Base-by-base conservation (phyloP, 37 sponge, comb jelly and placozoan species). In the Axinella damicornis region DNA sequence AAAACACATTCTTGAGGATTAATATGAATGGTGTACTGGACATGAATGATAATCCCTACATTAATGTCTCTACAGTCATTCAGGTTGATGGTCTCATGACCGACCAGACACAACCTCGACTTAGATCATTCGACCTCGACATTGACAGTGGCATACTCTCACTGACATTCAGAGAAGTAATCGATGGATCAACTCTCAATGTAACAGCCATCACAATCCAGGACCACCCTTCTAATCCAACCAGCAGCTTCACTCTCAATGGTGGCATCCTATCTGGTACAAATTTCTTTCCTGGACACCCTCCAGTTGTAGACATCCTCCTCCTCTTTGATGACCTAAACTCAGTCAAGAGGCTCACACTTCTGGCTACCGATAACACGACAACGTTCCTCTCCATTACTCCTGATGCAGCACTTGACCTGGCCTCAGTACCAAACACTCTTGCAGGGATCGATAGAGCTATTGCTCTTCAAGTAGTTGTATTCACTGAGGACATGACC, bases 151-250 rank as follows among this genome's bases (percentile, higher is more conserved):
- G 81, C 11, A 73, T 77, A 31, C 77, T 96, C 22, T 71, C 77
- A 28, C 74, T 96, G 31, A 90, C 93, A 2, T 96, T 96, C 74
- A 71, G 85, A 55, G 96, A 96, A 68, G 88, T 80, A 18, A 65
- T 96, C 24, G 90, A 96, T 62, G 55, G 36, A 2, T 78, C 90
- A n/a, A 80, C 88, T 24, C 73, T 96, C 20, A 74, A 87, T 57
- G 18, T 96, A 12, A 69, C 84, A 9, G 58, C 60, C 17, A 82
- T 96, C 61, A 79, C 80, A 30, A 59, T 96, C 20, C 79, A 81
- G 31, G 60, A 35, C 52, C 56, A 70, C 37, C 41, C 30, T 11
- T 53, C 67, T 14, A 35, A 25, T 34, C 20, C 53, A 30, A 38
- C 53, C 6, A 31, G 38, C n/a, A 66, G 21, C 22, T 57, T 57